Conservation (phyloP, 2,797 vertebrate species). For the Poecilia wingei region DNA sequence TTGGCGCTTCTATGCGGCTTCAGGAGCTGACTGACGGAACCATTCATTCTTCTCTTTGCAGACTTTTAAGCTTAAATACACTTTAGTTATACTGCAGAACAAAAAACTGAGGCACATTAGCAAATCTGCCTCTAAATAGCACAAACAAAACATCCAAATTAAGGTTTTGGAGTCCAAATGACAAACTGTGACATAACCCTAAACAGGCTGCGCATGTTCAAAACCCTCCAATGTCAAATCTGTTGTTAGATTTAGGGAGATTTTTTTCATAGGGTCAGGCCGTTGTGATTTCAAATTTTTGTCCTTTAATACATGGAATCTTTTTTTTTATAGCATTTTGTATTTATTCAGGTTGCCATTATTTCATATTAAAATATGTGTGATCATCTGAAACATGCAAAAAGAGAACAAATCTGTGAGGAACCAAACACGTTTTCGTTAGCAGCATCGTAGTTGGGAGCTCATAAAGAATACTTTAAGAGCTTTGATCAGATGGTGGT, state of each 20-base stretch:
- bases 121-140: not conserved
- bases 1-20: not conserved
- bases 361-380: not conserved
- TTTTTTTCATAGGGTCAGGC: not conserved
- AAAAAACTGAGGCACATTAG: not conserved
- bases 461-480: conserved; percentile 34
- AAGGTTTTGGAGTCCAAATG: not conserved
- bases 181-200: too few species aligned
- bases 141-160: not conserved
- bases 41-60: not conserved
- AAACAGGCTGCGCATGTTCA: too few species aligned
- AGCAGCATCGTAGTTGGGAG: conserved; percentile 12
- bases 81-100: not conserved
- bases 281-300: not conserved
- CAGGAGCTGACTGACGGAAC: not conserved
- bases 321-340: not conserved
- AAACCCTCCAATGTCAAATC: not conserved
- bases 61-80: not conserved
- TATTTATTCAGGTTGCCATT: not conserved
- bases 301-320: not conserved
- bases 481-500: conserved; percentile 36
- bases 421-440: not conserved
- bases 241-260: not conserved
- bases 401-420: not conserved
- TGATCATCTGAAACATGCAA: not conserved